Percentiles rank a stretch among this genome's conserved stretches.
Conservation (phyloP, 2,113 vertebrate species). For the Oxyura jamaicensis region DNA sequence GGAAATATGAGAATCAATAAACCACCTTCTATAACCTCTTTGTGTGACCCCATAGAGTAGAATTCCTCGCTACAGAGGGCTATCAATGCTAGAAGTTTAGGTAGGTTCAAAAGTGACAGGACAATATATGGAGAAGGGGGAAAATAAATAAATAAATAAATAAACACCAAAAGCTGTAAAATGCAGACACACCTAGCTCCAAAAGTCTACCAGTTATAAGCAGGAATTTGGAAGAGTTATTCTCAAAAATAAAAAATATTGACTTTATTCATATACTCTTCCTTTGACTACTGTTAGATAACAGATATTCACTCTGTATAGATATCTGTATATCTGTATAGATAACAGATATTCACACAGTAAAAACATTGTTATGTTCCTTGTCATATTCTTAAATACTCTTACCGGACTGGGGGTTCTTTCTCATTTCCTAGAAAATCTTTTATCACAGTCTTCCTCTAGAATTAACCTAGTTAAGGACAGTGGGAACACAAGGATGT, state of each 20-base stretch:
- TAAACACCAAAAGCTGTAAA: background rate
- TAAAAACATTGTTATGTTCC: background rate
- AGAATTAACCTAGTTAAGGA: background rate
- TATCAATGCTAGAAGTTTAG: background rate
- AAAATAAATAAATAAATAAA: background rate
- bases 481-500: background rate
- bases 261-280: background rate
- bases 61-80: background rate
- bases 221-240: background rate
- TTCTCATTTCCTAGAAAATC: background rate
- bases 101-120: background rate
- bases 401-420: background rate
- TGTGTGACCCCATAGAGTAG: background rate
- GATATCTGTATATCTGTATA: too few species aligned
- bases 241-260: background rate
- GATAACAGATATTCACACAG: background rate
- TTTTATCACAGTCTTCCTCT: background rate
- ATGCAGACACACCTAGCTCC: background rate
- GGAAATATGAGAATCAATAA: background rate
- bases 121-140: background rate
- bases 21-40: background rate
- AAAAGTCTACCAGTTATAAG: background rate
- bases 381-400: background rate
- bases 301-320: background rate
- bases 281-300: background rate